Evolutionary conservation across 2,888 invertebrate genomes (phyloP).

Genomic region (Metalampra italica): DNA sequence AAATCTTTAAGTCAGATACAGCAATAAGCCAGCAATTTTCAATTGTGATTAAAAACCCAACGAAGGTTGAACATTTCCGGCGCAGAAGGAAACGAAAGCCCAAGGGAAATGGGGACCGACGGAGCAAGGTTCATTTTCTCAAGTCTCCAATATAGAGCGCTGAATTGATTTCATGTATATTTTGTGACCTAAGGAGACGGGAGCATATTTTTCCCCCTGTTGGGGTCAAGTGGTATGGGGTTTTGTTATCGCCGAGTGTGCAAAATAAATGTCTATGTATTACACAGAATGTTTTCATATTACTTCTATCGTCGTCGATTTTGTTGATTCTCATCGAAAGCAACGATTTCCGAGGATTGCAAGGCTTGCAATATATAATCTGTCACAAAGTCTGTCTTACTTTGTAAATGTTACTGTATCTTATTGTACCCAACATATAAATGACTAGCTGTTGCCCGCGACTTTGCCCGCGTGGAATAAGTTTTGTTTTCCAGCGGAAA

Average conservation of each 20-base stretch:
- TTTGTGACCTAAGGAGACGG: constrained; percentile 11
- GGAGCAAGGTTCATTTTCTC: constrained; percentile 28
- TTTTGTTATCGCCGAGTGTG: background rate
- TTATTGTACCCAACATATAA: too few species aligned
- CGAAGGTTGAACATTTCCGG: constrained; percentile 49
- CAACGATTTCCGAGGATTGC: too few species aligned
- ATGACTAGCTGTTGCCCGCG: too few species aligned
- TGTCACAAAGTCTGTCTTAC: too few species aligned
- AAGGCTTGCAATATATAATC: too few species aligned
- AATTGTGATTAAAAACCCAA: constrained; percentile 53
- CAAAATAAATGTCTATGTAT: constrained; percentile 1
- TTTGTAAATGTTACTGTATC: too few species aligned
- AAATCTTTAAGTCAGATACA: too few species aligned
- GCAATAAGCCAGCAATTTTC: constrained; percentile 37
- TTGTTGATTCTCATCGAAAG: too few species aligned
- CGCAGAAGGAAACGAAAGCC: constrained; percentile 46
- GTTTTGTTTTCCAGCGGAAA: too few species aligned
- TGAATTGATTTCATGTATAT: constrained; percentile 35
- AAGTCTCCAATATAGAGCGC: constrained; percentile 29
- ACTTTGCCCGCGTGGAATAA: too few species aligned
- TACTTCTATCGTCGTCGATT: too few species aligned
- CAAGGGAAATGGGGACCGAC: constrained; percentile 45
- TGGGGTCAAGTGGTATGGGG: background rate
- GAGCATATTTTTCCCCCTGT: background rate
- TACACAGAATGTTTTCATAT: too few species aligned